These are phyloP conservation scores for Maconellicoccus hirsutus DNA, from an alignment of 1,140 invertebrate species.

Conservation along the genomic window DNA sequence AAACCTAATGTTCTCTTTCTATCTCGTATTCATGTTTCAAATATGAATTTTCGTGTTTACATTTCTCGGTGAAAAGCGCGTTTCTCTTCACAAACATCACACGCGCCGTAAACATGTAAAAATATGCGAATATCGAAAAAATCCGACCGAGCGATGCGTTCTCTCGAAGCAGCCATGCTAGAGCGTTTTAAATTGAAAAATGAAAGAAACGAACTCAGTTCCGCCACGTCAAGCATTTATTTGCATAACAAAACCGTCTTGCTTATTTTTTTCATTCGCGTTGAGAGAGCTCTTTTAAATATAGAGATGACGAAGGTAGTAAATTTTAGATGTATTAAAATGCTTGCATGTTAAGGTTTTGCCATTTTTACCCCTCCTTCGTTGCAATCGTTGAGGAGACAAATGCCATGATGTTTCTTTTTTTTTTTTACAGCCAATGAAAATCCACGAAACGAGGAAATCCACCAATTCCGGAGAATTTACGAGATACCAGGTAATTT, in stretches of 20 bases:
- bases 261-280: background rate
- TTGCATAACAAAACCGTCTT: background rate
- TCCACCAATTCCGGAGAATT: too few relatives aligned
- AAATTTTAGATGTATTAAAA: background rate
- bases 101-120: background rate
- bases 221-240: constrained; percentile 2
- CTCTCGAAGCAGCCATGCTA: constrained; percentile 1
- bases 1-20: too few relatives aligned
- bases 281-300: background rate
- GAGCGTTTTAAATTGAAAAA: constrained; percentile 3
- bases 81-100: background rate
- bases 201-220: constrained; percentile 8
- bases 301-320: background rate
- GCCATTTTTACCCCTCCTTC: background rate
- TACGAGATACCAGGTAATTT: too few relatives aligned
- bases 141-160: background rate
- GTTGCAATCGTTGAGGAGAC: too few relatives aligned
- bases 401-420: too few relatives aligned
- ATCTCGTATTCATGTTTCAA: too few relatives aligned
- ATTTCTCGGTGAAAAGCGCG: too few relatives aligned
- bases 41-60: too few relatives aligned
- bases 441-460: too few relatives aligned
- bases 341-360: constrained; percentile 2
- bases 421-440: too few relatives aligned
- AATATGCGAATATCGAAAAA: constrained; percentile 9